Conservation (phyloP, 2,888 invertebrate species). For the Alcis repandata region DNA sequence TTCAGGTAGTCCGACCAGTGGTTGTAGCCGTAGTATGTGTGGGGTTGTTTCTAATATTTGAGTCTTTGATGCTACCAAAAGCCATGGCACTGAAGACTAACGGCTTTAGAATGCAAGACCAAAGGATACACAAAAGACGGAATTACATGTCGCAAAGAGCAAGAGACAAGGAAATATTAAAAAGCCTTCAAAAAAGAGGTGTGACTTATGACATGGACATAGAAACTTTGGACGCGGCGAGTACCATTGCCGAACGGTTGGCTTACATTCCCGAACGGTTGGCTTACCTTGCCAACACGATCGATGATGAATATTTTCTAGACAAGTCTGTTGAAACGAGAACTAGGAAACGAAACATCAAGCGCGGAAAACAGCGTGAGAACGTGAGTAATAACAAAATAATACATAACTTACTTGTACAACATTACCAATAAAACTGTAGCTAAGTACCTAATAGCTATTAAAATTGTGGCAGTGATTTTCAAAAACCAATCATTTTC, state of each 20-base stretch:
- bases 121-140: constrained; percentile 67
- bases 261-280: constrained; percentile 72
- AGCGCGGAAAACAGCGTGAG: constrained; percentile 61
- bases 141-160: constrained; percentile 69
- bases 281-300: constrained; percentile 79
- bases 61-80: constrained; percentile 61
- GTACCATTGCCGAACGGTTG: constrained; percentile 66
- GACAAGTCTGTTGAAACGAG: constrained; percentile 80
- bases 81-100: constrained; percentile 63
- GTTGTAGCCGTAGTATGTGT: constrained; percentile 60
- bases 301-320: constrained; percentile 75
- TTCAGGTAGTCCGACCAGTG: constrained; percentile 64
- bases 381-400: constrained; percentile 28
- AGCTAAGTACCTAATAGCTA: too few relatives aligned
- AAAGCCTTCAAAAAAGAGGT: constrained; percentile 59
- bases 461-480: too few relatives aligned
- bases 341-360: constrained; percentile 73
- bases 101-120: constrained; percentile 68
- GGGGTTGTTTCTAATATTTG: constrained; percentile 62
- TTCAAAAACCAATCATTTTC: too few relatives aligned
- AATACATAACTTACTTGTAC: not conserved
- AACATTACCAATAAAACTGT: too few relatives aligned
- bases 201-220: constrained; percentile 53
- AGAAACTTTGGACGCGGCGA: constrained; percentile 55
- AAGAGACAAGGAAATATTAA: constrained; percentile 60